Evolutionary conservation across 2,113 vertebrate genomes (phyloP), one percentile per base, ranked within the genome.

Genomic region (Ceyx margarethae): DNA sequence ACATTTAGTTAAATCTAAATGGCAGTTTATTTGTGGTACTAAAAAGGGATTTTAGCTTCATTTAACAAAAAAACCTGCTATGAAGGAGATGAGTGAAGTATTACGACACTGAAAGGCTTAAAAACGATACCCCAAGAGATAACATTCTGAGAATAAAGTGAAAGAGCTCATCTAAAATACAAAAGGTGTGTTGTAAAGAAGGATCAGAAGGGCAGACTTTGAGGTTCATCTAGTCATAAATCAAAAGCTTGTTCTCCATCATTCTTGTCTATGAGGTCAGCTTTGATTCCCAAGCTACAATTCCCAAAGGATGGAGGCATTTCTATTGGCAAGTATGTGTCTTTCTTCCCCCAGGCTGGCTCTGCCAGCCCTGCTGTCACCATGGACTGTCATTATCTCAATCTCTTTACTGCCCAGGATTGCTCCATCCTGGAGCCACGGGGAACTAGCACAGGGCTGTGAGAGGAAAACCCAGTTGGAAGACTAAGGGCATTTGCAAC

Each of bases 101-200:
- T 79, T 96, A 90, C 9, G 1, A 85, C 80, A 91, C 48, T 87
- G 91, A 96, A 93, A 96, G 91, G 72, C 87, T 80, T 80, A 80
- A 89, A 96, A 94, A 96, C 0, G 79, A 96, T 96, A 96, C 60
- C 95, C 91, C 89, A 83, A 58, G 89, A 96, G 96, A 96, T 93
- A 96, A 96, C 67, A 4, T 82, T 85, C 84, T 85, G 73, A 87
- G 95, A 92, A 96, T 96, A 87, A 95, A 96, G 95, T 89, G 89
- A 96, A 95, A 95, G 94, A 96, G 81, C 90, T 95, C 93, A 46
- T 80, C 95, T 92, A 87, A 95, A 91, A 95, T 94, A 97, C 95
- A 97, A 97, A 97, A 97, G 95, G 89, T 96, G 95, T 95, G 94
- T 96, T 97, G 95, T 96, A 95, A 96, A 93, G 90, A 89, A 96